Conservation (phyloP, 2,797 vertebrate species). For the Tolypeutes matacus region DNA sequence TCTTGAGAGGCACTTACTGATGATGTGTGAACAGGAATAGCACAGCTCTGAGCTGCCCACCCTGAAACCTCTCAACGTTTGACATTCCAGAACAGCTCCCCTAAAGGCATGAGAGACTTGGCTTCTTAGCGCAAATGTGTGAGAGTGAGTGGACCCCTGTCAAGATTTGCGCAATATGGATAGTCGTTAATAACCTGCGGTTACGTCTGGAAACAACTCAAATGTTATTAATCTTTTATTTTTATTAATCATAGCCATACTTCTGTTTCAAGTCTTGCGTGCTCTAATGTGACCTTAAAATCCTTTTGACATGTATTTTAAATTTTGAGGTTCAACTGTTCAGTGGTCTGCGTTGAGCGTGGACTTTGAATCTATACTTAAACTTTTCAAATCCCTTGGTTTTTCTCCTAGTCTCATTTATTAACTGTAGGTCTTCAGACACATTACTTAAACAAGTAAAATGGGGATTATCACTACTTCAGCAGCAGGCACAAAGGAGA, state of each 20-base stretch:
- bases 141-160: neutral
- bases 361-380: conserved; percentile 26
- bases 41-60: neutral
- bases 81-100: neutral
- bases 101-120: neutral
- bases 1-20: conserved; percentile 19
- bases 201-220: neutral
- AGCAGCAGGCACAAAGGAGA: neutral
- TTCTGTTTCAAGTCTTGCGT: neutral
- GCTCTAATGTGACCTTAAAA: conserved; percentile 28
- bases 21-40: neutral
- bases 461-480: neutral
- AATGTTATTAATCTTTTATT: neutral
- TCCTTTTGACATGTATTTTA: neutral
- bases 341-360: neutral
- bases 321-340: neutral
- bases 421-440: neutral
- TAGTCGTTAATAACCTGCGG: neutral
- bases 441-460: neutral
- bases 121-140: neutral
- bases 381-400: neutral
- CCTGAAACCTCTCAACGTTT: neutral
- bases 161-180: neutral
- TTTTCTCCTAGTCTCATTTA: neutral
- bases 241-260: neutral